Percentiles rank a stretch among this genome's conserved stretches.
Conservation (phyloP, 1,140 invertebrate genomes). For the Procambarus clarkii region DNA sequence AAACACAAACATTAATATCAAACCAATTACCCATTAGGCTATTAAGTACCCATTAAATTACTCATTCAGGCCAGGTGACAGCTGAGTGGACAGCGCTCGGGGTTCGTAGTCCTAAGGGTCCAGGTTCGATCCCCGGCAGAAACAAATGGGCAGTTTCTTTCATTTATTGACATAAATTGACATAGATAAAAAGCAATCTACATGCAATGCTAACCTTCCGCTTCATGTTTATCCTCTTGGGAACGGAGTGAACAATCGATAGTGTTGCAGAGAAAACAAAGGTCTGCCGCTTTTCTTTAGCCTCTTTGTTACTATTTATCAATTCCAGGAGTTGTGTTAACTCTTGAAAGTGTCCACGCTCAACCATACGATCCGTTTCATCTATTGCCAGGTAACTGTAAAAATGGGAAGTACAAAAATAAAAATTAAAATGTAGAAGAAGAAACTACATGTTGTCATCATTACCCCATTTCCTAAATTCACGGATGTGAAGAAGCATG, state of each 20-base stretch:
- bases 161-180: no score
- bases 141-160: no score
- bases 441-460: not conserved
- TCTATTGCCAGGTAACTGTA: conserved; percentile 93
- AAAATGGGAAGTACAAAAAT: not conserved
- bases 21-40: no score
- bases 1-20: no score
- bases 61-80: no score
- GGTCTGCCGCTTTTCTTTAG: conserved; percentile 83
- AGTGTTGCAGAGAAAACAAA: conserved; percentile 99
- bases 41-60: no score
- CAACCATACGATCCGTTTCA: conserved; percentile 99
- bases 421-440: not conserved
- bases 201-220: conserved; percentile 40
- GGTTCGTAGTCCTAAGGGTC: no score
- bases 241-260: conserved; percentile 90
- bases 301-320: conserved; percentile 82
- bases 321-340: conserved; percentile 87
- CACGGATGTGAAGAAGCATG: no score
- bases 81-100: no score
- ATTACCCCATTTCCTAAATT: no score
- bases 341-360: conserved; percentile 97
- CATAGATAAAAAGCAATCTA: no score
- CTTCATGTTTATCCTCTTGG: conserved; percentile 76
- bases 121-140: no score